Percentiles rank a stretch among this genome's conserved stretches.
These are phyloP conservation scores for Neoniphon sammara DNA, from an alignment of 2,797 vertebrate genomes.

Conservation along the genomic window DNA sequence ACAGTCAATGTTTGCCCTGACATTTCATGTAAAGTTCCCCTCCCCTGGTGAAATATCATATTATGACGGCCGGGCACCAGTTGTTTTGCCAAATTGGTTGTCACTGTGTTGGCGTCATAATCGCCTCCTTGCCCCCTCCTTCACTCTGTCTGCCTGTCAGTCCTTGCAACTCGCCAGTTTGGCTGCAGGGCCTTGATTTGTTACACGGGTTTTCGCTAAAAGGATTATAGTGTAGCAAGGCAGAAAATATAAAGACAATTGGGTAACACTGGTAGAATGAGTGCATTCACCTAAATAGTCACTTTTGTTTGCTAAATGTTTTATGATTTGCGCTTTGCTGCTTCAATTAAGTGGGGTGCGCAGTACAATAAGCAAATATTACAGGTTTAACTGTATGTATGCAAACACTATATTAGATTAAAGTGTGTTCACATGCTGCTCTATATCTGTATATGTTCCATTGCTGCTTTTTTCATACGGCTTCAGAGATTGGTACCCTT, in stretches of 20 bases:
- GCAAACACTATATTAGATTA: not conserved
- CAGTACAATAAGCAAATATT: not conserved
- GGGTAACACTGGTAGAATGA: conserved; percentile 1
- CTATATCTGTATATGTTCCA: not conserved
- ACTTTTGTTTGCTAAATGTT: not conserved
- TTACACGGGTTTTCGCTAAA: conserved; percentile 18
- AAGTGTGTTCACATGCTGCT: not conserved
- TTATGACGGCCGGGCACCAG: conserved; percentile 39
- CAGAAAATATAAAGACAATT: not conserved
- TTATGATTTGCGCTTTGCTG: not conserved
- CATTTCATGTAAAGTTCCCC: conserved; percentile 72
- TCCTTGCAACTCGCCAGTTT: conserved; percentile 31
- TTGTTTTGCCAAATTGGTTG: conserved; percentile 69
- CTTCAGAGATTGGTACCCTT: conserved; percentile 12
- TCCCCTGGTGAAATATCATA: conserved; percentile 68
- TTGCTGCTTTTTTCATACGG: not conserved
- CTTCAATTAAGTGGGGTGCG: not conserved
- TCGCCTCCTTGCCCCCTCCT: conserved; percentile 28
- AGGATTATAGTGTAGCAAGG: not conserved
- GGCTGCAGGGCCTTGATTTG: conserved; percentile 15
- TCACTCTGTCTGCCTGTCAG: conserved; percentile 39
- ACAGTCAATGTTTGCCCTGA: conserved; percentile 68
- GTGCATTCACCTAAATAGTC: not conserved
- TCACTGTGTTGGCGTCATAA: conserved; percentile 57
- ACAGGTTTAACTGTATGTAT: not conserved